These are phyloP conservation scores for Sminthopsis crassicaudata DNA, from an alignment of 2,113 vertebrate species.

Conservation along the genomic window DNA sequence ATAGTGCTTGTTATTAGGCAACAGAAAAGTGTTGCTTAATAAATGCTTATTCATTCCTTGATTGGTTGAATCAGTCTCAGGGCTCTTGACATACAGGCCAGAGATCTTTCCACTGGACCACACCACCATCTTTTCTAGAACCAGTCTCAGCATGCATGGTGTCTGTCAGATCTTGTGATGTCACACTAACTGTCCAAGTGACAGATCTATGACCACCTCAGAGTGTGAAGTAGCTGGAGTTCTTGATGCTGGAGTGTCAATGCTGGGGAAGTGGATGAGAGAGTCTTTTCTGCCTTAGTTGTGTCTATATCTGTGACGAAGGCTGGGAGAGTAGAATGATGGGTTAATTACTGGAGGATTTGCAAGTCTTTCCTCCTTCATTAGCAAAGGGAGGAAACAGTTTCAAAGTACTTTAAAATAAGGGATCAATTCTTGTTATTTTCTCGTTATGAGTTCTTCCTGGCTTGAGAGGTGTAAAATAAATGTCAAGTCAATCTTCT, in stretches of 20 bases:
- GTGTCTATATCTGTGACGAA: neutral
- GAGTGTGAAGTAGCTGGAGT: neutral
- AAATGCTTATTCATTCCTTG: neutral
- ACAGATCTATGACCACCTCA: neutral
- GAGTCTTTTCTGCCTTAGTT: neutral
- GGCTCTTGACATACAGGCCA: neutral
- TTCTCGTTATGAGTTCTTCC: neutral
- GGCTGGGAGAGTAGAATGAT: neutral
- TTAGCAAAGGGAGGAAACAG: neutral
- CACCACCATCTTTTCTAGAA: neutral
- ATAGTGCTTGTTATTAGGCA: neutral
- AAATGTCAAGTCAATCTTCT: neutral
- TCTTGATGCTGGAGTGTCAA: neutral
- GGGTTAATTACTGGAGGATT: neutral
- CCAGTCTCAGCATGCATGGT: neutral
- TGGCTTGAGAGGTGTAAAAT: neutral
- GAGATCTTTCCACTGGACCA: neutral
- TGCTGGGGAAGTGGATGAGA: no score
- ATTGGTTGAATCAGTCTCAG: neutral
- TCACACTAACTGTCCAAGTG: neutral
- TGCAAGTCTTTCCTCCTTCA: neutral
- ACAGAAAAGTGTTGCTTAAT: neutral
- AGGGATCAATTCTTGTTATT: neutral
- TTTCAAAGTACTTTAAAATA: neutral
- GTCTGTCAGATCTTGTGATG: neutral